Evolutionary conservation across 2,888 invertebrate species (phyloP).

Genomic region (Drosophila gaucha): DNA sequence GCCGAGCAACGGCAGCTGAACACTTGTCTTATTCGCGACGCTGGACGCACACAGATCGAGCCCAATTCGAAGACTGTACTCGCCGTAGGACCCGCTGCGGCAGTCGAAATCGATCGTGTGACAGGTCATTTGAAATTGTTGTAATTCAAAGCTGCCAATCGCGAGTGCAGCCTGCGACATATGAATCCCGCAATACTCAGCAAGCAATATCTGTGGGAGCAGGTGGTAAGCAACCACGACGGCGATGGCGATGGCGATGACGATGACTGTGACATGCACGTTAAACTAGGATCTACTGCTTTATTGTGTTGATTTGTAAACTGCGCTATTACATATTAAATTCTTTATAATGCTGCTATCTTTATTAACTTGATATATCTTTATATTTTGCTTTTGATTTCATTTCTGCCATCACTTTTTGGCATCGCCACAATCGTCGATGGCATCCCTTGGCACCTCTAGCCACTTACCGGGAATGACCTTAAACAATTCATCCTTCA

Average conservation of each 20-base stretch:
- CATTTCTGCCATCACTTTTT: constrained; percentile 18
- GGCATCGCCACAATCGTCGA: constrained; percentile 33
- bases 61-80: constrained; percentile 95
- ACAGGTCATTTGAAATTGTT: constrained; percentile 95
- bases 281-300: constrained; percentile 48
- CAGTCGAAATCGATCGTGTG: constrained; percentile 90
- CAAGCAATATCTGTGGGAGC: constrained; percentile 8
- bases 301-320: constrained; percentile 55
- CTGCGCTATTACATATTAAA: constrained; percentile 64
- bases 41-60: constrained; percentile 96
- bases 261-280: constrained; percentile 63
- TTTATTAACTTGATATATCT: constrained; percentile 22
- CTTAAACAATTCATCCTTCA: constrained; percentile 32
- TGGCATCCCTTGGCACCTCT: constrained; percentile 14
- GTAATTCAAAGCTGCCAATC: constrained; percentile 82
- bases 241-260: constrained; percentile 24
- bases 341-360: constrained; percentile 37
- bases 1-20: constrained; percentile 90
- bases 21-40: constrained; percentile 92
- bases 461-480: constrained; percentile 50
- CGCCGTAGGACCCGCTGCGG: constrained; percentile 96
- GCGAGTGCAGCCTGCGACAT: constrained; percentile 4
- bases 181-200: constrained; percentile 29
- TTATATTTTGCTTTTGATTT: not conserved
- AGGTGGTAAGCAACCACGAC: not conserved